Evolutionary conservation across 2,888 invertebrate genomes (phyloP), one percentile per base, ranked within the genome.

Genomic region (Pterostichus niger): DNA sequence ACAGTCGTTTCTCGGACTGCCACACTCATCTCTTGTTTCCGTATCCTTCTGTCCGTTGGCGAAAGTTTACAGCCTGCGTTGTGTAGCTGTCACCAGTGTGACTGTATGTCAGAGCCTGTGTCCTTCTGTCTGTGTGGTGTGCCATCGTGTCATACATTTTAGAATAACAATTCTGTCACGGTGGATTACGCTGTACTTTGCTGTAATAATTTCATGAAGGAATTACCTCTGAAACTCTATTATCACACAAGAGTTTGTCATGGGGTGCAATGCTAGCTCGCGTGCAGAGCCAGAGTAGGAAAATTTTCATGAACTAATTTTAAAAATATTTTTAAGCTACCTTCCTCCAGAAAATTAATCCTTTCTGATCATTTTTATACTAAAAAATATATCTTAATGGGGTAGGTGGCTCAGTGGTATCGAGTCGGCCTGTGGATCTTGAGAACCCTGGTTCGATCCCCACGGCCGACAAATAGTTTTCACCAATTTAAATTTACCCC

Each of bases 131-230:
- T 35, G 64, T 64, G 33, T 13, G 61, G 11, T 64, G 10, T 64
- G 15, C 15, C 33, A 35, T 13, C 68, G 44, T 44, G 75, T 75
- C 75, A 75, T 75, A 54, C 75, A 75, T 75, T 75, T 75, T 75
- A 75, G 75, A 75, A 75, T 75, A 75, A 75, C 75, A 75, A 52
- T 52, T 49, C 75, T 75, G 75, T 75, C 75, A 75, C 75, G 52
- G n/a, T 17, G 75, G 75, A 75, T 75, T 75, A 75, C 35, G 54
- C 24, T 54, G 75, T 75, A 75, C 75, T 75, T 75, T 31, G 75
- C 64, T 75, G 52, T 75, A 75, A 75, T 75, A 75, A 75, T 75
- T 75, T 75, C 75, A 75, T 75, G 54, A 75, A 75, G 75, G 75
- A 75, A 75, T 75, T 75, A 75, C 75, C 52, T 11, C 35, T 49